Percentiles rank a stretch among this genome's conserved stretches.
phyloP scores from a whole-genome alignment of 1,140 invertebrate species.

The Ganaspis sp. region DNA sequence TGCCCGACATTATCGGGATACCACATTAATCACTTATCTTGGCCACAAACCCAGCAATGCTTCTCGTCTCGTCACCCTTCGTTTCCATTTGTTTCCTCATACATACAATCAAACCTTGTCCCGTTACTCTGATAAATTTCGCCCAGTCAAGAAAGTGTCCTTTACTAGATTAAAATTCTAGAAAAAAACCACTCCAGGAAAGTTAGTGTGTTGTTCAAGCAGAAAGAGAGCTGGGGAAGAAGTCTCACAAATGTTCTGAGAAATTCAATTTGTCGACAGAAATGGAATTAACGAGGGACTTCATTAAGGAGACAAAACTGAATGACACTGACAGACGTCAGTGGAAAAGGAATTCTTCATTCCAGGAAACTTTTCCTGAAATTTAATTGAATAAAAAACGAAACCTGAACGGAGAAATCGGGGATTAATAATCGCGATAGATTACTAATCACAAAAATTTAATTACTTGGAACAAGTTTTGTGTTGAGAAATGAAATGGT shows the following conservation, averaged over 20 bases:
- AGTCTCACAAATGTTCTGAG: neutral
- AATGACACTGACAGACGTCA: neutral
- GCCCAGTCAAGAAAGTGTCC: neutral
- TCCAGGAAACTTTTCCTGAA: neutral
- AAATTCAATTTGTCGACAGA: slow-evolving; percentile 15
- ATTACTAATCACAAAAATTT: too few species aligned
- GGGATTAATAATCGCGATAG: too few species aligned
- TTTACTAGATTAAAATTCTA: neutral
- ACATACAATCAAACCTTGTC: too few species aligned
- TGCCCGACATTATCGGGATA: slow-evolving; percentile 48
- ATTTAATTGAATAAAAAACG: neutral
- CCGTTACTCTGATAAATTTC: too few species aligned
- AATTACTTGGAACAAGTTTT: too few species aligned
- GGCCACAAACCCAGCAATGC: slow-evolving; percentile 43
- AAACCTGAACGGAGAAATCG: too few species aligned
- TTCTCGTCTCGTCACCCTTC: slow-evolving; percentile 31
- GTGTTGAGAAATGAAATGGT: too few species aligned
- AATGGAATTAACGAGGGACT: slow-evolving; percentile 15
- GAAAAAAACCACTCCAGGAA: neutral
- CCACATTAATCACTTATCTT: slow-evolving; percentile 58
- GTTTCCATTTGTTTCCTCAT: slow-evolving; percentile 23
- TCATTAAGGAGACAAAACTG: slow-evolving; percentile 8
- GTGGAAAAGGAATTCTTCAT: slow-evolving; percentile 10
- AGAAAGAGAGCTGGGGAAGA: neutral
- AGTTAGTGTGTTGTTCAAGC: neutral